A percentile compares a stretch with the other conserved stretches of the same genome.
These are phyloP conservation scores for Otolemur garnettii DNA, from an alignment of 2,113 vertebrate species.

Conservation along the genomic window DNA sequence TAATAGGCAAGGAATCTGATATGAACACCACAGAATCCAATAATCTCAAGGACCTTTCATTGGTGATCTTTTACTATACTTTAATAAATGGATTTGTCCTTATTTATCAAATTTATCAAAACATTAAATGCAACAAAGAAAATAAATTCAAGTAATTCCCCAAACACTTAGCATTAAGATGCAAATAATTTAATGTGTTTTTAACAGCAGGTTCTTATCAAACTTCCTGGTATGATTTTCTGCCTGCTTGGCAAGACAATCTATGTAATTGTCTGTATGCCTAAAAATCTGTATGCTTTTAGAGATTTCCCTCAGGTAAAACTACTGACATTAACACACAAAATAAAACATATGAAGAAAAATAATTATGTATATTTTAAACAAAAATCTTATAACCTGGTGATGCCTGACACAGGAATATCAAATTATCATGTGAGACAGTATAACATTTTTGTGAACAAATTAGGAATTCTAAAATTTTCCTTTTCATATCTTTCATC, in stretches of 20 bases:
- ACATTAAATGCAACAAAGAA: conserved; percentile 30
- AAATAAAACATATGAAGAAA: conserved; percentile 7
- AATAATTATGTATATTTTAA: conserved; percentile 21
- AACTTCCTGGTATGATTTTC: conserved; percentile 56
- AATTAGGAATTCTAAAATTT: conserved; percentile 14
- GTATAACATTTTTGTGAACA: not conserved
- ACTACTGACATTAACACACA: conserved; percentile 46
- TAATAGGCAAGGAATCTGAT: not conserved
- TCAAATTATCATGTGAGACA: not conserved
- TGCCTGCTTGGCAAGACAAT: not conserved
- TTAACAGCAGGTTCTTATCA: conserved; percentile 29
- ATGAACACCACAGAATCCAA: not conserved
- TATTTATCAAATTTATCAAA: conserved; percentile 45
- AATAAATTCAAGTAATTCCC: conserved; percentile 29
- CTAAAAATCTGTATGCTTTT: conserved; percentile 15
- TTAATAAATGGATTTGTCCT: conserved; percentile 12
- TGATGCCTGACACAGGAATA: not conserved
- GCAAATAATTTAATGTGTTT: conserved; percentile 46
- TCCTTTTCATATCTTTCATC: not conserved
- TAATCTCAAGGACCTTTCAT: not conserved
- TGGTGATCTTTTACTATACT: not conserved
- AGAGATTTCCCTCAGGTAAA: conserved; percentile 27
- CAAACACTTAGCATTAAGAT: not conserved
- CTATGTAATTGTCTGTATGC: not conserved
- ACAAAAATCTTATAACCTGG: not conserved